Evolutionary conservation across 1,140 invertebrate species (phyloP), one percentile per base, ranked within the genome.

Genomic region (Eupristina koningsbergeri): DNA sequence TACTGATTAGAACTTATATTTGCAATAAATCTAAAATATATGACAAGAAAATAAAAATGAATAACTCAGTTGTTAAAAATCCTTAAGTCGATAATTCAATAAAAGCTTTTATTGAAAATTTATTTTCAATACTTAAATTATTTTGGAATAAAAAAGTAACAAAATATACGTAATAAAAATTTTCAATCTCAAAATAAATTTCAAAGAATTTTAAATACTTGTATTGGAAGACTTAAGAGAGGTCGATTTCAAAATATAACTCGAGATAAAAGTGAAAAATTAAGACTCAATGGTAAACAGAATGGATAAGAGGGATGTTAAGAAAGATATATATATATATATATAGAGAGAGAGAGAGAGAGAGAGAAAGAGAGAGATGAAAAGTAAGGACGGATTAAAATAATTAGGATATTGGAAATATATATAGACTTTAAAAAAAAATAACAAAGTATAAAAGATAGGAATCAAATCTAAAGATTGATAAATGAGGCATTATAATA

Each of bases 361-460:
- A 50, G 17, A 50, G 47, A 9, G 36, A 26, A 47, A 34, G n/a
- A 50, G 9, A 50, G 67, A 34, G 34, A 26, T 39, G 47, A 61
- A 53, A 29, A 53, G 63, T 26, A 58, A 58, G 26, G 13, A 58
- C 5, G 53, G 26, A 58, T 26, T 3, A n/a, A 53, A 41, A n/a
- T 26, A 83, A 47, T 41, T 7, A 41, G 53, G 22, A 19, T 63
- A 58, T 41, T 29, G 67, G 39, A 15, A 31, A 84, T 88, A 87
- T 89, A 88, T 88, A 92, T 92, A 92, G 90, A 92, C 91, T 92
- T 92, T 92, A 89, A 90, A 92, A 92, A n/a, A 90, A 92, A 92
- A 92, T 92, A 92, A 92, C 92, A 92, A 92, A 92, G 90, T 91
- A 90, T 90, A 90, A 83, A 92, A 87, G 88, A 86, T 75, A 80